These are phyloP conservation scores for Amorpha juglandis DNA, from an alignment of 2,888 invertebrate species.

Conservation along the genomic window DNA sequence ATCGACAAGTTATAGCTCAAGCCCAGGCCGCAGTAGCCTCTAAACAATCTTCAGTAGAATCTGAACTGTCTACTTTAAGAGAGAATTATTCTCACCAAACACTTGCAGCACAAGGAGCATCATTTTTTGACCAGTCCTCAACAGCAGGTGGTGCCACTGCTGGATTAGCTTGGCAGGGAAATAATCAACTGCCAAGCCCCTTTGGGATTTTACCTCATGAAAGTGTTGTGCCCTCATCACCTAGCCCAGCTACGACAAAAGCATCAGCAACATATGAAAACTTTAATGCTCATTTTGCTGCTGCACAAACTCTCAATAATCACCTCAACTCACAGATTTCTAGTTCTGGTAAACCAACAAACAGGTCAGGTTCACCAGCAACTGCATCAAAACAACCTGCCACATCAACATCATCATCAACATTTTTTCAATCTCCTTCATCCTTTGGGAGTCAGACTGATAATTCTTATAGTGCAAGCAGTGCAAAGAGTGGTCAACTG, in stretches of 20 bases:
- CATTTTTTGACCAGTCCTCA: conserved; percentile 88
- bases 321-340: conserved; percentile 87
- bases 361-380: conserved; percentile 83
- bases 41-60: conserved; percentile 82
- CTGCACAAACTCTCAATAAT: conserved; percentile 86
- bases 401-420: conserved; percentile 81
- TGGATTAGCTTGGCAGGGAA: conserved; percentile 89
- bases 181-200: conserved; percentile 87
- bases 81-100: conserved; percentile 86
- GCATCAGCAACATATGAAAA: conserved; percentile 86
- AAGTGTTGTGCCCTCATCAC: conserved; percentile 88
- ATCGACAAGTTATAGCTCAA: conserved; percentile 87
- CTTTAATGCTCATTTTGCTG: conserved; percentile 88
- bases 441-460: conserved; percentile 85
- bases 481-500: conserved; percentile 82
- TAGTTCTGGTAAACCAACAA: conserved; percentile 81
- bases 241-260: conserved; percentile 85
- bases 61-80: conserved; percentile 83
- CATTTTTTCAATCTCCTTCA: conserved; percentile 87
- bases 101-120: conserved; percentile 83
- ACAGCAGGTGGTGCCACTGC: conserved; percentile 73
- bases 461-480: conserved; percentile 83
- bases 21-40: conserved; percentile 83
- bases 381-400: conserved; percentile 81
- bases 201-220: conserved; percentile 92